These are phyloP conservation scores for Hylomyscus alleni DNA, from an alignment of 2,797 vertebrate species.

Conservation along the genomic window DNA sequence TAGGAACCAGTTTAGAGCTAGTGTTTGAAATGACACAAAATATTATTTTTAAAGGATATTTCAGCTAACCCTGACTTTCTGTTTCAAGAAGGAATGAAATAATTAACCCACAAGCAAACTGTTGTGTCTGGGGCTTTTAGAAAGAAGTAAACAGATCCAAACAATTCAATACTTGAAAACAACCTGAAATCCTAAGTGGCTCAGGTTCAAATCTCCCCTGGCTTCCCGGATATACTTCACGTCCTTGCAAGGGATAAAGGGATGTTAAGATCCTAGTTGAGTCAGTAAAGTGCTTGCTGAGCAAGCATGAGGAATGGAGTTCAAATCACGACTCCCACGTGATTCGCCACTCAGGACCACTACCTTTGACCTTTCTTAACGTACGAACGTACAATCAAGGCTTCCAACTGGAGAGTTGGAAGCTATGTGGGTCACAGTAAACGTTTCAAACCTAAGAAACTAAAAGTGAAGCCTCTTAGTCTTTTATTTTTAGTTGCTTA, in stretches of 20 bases:
- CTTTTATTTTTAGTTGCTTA: not conserved
- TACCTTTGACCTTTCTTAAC: slow-evolving; percentile 1
- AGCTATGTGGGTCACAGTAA: not conserved
- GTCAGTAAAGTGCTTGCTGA: not conserved
- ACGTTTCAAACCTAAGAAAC: not conserved
- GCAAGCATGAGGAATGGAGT: not conserved
- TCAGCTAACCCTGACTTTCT: not conserved
- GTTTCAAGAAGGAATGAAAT: not conserved
- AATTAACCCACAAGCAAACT: not conserved
- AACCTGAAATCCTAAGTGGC: not conserved
- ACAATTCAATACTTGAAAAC: not conserved
- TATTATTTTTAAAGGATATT: slow-evolving; percentile 34
- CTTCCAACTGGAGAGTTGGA: not conserved
- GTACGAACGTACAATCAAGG: not conserved
- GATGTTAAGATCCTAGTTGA: not conserved
- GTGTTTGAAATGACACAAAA: not conserved
- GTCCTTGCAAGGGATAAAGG: not conserved
- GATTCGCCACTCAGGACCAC: not conserved
- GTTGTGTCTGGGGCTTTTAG: not conserved
- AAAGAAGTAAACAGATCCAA: not conserved
- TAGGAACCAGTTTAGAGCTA: slow-evolving; percentile 14
- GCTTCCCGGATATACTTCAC: not conserved
- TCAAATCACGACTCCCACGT: not conserved
- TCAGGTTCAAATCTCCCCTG: not conserved
- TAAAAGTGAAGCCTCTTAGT: not conserved